A percentile compares a stretch with the other conserved stretches of the same genome.
phyloP scores from a whole-genome alignment of 2,888 invertebrate species.

The Stramonita haemastoma region DNA sequence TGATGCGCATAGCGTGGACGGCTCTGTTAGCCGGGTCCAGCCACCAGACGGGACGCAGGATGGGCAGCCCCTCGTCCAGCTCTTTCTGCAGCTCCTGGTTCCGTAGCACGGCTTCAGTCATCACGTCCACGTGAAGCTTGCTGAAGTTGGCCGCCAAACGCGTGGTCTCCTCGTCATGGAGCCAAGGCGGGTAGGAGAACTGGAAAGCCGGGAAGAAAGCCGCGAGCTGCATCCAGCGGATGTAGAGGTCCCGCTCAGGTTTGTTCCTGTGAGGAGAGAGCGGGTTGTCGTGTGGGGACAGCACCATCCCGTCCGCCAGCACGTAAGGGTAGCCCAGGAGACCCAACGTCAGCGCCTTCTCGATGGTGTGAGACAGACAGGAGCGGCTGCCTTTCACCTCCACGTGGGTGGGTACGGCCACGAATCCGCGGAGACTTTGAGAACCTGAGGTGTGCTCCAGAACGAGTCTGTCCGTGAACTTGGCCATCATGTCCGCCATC shows the following conservation, averaged over 20 bases:
- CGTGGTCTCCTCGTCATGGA: slow-evolving; percentile 84
- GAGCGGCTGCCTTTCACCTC: slow-evolving; percentile 88
- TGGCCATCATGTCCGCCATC: slow-evolving; percentile 54
- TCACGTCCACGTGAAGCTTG: slow-evolving; percentile 38
- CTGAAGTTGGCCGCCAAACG: slow-evolving; percentile 47
- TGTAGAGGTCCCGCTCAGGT: slow-evolving; percentile 78
- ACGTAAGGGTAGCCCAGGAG: slow-evolving; percentile 93
- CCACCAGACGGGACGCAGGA: slow-evolving; percentile 71
- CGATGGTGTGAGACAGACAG: slow-evolving; percentile 89
- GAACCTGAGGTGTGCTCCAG: slow-evolving; percentile 78
- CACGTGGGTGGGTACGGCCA: slow-evolving; percentile 89
- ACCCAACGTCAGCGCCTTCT: slow-evolving; percentile 82
- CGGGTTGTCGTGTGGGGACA: background rate
- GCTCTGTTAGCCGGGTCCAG: slow-evolving; percentile 56
- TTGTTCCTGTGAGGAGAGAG: no score
- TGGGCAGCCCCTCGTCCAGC: slow-evolving; percentile 82
- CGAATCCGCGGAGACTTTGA: slow-evolving; percentile 87
- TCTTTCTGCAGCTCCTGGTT: slow-evolving; percentile 84
- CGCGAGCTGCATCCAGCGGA: slow-evolving; percentile 90
- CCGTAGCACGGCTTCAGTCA: slow-evolving; percentile 32
- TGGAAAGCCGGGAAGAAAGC: slow-evolving; percentile 94
- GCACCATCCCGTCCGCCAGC: slow-evolving; percentile 86
- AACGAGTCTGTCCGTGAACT: slow-evolving; percentile 44
- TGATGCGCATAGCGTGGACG: slow-evolving; percentile 52
- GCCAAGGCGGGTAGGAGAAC: slow-evolving; percentile 91